Conservation (phyloP, 1,140 invertebrate species). For the Condylostylus longicornis region DNA sequence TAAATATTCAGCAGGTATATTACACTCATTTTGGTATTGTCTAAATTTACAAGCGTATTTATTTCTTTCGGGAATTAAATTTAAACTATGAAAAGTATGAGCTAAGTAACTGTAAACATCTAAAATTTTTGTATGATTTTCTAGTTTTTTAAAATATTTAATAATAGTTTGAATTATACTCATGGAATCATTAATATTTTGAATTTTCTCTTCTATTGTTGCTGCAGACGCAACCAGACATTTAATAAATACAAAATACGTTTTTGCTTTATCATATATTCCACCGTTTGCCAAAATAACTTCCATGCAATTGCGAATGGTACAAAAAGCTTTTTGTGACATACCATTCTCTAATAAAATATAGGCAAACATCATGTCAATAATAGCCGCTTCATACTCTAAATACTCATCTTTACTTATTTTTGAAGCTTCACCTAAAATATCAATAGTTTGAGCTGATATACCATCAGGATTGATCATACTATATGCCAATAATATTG, state of each 20-base stretch:
- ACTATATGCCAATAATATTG: slow-evolving; percentile 54
- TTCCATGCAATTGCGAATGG: slow-evolving; percentile 53
- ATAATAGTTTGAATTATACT: slow-evolving; percentile 49
- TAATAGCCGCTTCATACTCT: slow-evolving; percentile 53
- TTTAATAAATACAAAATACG: slow-evolving; percentile 39
- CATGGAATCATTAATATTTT: slow-evolving; percentile 45
- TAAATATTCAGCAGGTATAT: slow-evolving; percentile 27
- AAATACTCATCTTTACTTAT: slow-evolving; percentile 55
- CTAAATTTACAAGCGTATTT: slow-evolving; percentile 56
- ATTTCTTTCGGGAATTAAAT: slow-evolving; percentile 48
- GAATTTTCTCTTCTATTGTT: slow-evolving; percentile 33
- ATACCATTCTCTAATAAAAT: slow-evolving; percentile 55
- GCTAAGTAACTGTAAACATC: slow-evolving; percentile 46
- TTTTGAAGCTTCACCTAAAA: slow-evolving; percentile 54
- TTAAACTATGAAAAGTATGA: slow-evolving; percentile 49
- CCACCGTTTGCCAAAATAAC: slow-evolving; percentile 63
- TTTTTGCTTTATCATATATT: slow-evolving; percentile 58
- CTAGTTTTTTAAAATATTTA: slow-evolving; percentile 51
- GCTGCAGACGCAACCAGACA: slow-evolving; percentile 46
- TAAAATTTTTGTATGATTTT: slow-evolving; percentile 55
- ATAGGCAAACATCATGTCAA: slow-evolving; percentile 65
- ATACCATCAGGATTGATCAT: slow-evolving; percentile 33
- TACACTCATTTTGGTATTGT: slow-evolving; percentile 49
- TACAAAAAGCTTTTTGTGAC: slow-evolving; percentile 51
- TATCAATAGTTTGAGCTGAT: slow-evolving; percentile 38